Percentiles rank a stretch among this genome's conserved stretches.
These are phyloP conservation scores for Tetrao urogallus DNA, from an alignment of 2,113 vertebrate species.

Conservation along the genomic window DNA sequence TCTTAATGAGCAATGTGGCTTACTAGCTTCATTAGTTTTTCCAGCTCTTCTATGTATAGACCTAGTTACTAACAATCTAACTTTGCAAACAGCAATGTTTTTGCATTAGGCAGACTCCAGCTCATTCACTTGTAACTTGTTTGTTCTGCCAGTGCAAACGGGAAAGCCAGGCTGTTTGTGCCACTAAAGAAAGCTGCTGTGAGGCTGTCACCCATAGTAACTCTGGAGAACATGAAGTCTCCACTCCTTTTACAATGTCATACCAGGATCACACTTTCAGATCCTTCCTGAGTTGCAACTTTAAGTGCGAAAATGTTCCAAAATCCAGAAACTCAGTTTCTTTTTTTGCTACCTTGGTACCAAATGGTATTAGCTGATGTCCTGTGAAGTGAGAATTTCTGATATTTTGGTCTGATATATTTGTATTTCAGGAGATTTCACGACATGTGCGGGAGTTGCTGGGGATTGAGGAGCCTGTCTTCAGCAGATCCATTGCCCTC, in stretches of 20 bases:
- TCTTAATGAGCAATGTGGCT: background rate
- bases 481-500: constrained; percentile 82
- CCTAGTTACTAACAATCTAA: background rate
- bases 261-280: background rate
- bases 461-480: constrained; percentile 81
- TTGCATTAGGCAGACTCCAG: background rate
- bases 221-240: background rate
- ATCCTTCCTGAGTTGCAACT: background rate
- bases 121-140: background rate
- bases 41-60: background rate
- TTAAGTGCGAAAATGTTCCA: background rate
- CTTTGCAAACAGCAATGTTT: background rate
- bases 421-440: constrained; percentile 85
- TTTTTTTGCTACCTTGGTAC: background rate
- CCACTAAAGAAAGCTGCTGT: background rate
- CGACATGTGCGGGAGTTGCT: constrained; percentile 79
- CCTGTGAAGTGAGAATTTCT: background rate
- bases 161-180: background rate
- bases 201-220: background rate
- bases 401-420: background rate
- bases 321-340: background rate
- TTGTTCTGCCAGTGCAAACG: background rate
- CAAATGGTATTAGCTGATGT: background rate
- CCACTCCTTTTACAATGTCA: background rate
- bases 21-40: background rate